Evolutionary conservation across 2,113 vertebrate genomes (phyloP).

Genomic region (Hippolais icterina): DNA sequence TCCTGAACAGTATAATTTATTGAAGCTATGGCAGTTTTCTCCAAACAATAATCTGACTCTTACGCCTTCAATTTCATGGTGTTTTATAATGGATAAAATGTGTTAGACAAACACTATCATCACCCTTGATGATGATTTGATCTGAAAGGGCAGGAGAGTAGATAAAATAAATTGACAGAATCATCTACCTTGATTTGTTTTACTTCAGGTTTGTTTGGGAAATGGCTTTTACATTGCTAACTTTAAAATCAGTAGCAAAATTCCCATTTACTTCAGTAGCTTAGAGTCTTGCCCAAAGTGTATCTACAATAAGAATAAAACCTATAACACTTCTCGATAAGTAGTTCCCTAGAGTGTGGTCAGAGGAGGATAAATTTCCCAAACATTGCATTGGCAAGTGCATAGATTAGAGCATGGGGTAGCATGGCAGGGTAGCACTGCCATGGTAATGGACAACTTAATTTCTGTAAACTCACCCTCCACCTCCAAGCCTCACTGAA

Average conservation of each 20-base stretch:
- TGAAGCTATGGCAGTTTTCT: neutral
- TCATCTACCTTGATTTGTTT: neutral
- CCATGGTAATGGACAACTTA: fast-evolving
- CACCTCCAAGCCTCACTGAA: neutral
- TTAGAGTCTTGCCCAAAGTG: neutral
- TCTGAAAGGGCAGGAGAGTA: neutral
- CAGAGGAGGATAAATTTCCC: neutral
- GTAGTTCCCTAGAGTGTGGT: fast-evolving
- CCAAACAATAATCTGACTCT: neutral
- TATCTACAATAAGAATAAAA: neutral
- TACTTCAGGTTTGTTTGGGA: neutral
- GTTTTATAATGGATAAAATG: neutral
- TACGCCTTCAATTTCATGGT: neutral
- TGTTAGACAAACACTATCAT: neutral
- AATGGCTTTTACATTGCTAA: fast-evolving
- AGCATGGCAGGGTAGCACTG: fast-evolving
- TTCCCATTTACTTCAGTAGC: neutral
- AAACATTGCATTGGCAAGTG: neutral
- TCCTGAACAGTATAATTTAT: neutral
- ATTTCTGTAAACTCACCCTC: neutral
- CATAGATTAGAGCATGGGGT: neutral
- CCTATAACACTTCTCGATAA: neutral
- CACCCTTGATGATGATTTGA: neutral
- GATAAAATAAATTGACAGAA: neutral
- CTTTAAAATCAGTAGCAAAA: neutral